Percentiles rank a stretch among this genome's conserved stretches.
These are phyloP conservation scores for Kuschelorhynchus macadamiae DNA, from an alignment of 2,888 invertebrate genomes.

Conservation along the genomic window DNA sequence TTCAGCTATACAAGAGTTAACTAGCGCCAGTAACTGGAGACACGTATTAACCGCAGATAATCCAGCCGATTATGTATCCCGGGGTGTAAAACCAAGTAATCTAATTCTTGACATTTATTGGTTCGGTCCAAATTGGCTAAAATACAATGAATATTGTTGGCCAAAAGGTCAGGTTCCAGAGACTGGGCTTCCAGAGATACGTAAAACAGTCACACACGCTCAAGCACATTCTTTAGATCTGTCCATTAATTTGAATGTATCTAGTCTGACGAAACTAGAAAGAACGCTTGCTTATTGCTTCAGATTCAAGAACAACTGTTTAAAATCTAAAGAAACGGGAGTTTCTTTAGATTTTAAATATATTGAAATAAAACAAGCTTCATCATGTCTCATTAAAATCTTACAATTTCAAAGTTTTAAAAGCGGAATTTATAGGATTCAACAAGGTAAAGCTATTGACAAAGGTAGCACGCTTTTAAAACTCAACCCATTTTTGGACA, in stretches of 20 bases:
- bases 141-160: conserved; percentile 6
- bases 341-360: background rate
- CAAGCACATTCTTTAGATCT: conserved; percentile 5
- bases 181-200: conserved; percentile 15
- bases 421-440: background rate
- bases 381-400: background rate
- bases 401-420: background rate
- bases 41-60: conserved; percentile 36
- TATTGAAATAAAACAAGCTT: background rate
- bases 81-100: conserved; percentile 26
- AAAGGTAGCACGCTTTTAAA: conserved; percentile 15
- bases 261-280: conserved; percentile 12
- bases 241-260: conserved; percentile 5
- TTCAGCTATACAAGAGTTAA: conserved; percentile 26
- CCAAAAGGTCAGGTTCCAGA: conserved; percentile 7
- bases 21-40: conserved; percentile 25
- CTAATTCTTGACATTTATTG: conserved; percentile 23
- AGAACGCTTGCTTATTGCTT: conserved; percentile 1
- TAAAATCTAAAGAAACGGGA: background rate
- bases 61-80: conserved; percentile 33
- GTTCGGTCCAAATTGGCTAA: conserved; percentile 25
- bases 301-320: background rate
- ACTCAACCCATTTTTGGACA: conserved; percentile 45
- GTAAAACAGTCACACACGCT: conserved; percentile 12
- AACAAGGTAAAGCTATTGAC: background rate